Evolutionary conservation across 2,888 invertebrate species (phyloP).

Genomic region (Melolontha melolontha): DNA sequence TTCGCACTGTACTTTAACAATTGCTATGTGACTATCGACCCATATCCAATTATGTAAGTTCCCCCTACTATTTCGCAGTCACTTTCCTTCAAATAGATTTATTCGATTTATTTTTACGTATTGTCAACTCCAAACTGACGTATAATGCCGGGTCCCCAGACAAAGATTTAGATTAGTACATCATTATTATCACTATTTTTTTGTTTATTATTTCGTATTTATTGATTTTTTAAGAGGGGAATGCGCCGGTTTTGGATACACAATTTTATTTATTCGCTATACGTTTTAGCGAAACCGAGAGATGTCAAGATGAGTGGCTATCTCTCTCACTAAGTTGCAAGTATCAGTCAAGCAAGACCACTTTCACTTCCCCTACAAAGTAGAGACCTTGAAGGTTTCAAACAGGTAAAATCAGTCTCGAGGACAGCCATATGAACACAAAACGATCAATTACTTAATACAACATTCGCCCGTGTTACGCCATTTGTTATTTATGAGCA

Average conservation of each 20-base stretch:
- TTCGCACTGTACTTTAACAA: conserved; percentile 56
- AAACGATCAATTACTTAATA: conserved; percentile 62
- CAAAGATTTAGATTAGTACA: background rate
- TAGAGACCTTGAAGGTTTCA: conserved; percentile 66
- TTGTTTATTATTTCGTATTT: background rate
- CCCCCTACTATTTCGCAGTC: conserved; percentile 50
- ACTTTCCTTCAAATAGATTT: conserved; percentile 49
- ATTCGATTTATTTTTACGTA: conserved; percentile 35
- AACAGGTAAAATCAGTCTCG: conserved; percentile 68
- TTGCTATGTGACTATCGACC: conserved; percentile 58
- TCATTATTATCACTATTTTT: background rate
- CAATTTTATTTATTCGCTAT: conserved; percentile 24
- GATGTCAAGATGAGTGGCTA: conserved; percentile 39
- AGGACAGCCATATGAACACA: conserved; percentile 65
- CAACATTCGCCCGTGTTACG: conserved; percentile 61
- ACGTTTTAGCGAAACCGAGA: conserved; percentile 36
- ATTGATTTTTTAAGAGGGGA: conserved; percentile 1
- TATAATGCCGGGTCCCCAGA: background rate
- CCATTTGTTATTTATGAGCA: conserved; percentile 63
- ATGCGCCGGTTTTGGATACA: conserved; percentile 24
- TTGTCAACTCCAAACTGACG: conserved; percentile 16
- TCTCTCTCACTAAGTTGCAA: conserved; percentile 39
- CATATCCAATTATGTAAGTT: conserved; percentile 61
- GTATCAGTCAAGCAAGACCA: conserved; percentile 65
- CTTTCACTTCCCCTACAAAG: conserved; percentile 68